phyloP scores from a whole-genome alignment of 2,113 vertebrate species.

The Actenoides hombroni region DNA sequence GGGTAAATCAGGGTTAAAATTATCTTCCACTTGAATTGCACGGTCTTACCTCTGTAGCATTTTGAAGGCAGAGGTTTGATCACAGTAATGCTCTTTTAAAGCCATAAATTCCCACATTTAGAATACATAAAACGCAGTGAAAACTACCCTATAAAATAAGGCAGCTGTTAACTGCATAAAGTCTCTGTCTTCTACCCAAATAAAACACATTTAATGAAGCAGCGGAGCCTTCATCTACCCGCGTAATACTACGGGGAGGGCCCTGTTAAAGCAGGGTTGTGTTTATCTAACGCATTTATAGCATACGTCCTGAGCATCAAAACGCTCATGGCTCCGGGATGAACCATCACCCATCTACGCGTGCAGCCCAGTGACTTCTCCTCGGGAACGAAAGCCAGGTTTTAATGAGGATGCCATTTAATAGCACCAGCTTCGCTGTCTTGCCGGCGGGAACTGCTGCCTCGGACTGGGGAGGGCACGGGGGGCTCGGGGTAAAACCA shows the following conservation, averaged over 20 bases:
- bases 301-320: background rate
- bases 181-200: background rate
- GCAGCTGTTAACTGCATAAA: background rate
- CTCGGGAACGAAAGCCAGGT: background rate
- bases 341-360: accelerated
- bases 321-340: background rate
- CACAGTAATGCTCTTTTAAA: background rate
- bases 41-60: background rate
- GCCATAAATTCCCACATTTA: background rate
- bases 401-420: background rate
- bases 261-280: background rate
- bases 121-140: background rate
- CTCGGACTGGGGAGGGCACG: background rate
- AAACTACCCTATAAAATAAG: background rate
- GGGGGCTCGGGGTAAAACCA: background rate
- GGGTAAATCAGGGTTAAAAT: background rate
- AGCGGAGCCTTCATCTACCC: background rate
- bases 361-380: background rate
- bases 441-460: background rate
- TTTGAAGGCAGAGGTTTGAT: background rate
- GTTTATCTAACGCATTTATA: background rate
- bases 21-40: background rate
- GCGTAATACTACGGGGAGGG: background rate
- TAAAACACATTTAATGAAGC: background rate
- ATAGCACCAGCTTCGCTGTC: background rate